Conservation (phyloP, 2,113 vertebrate genomes). For the Varanus komodoensis region DNA sequence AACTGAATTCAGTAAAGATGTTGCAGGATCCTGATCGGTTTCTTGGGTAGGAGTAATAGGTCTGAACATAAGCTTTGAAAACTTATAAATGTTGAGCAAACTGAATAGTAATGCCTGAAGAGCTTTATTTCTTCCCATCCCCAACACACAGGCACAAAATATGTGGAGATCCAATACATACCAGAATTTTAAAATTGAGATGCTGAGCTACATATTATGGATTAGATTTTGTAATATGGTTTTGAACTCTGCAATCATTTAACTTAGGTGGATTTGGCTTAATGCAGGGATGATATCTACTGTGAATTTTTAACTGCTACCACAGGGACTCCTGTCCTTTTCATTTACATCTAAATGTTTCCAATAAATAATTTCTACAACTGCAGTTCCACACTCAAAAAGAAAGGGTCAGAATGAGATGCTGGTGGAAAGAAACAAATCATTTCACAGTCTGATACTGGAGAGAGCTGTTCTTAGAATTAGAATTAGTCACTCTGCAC, state of each 20-base stretch:
- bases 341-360: neutral
- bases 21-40: neutral
- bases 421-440: neutral
- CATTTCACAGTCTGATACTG: neutral
- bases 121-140: neutral
- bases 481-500: neutral
- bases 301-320: neutral
- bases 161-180: neutral
- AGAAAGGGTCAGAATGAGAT: neutral
- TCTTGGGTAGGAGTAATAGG: neutral
- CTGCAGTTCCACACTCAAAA: conserved; percentile 24
- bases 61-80: neutral
- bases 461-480: neutral
- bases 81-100: neutral
- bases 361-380: conserved; percentile 12
- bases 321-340: neutral
- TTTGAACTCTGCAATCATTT: conserved; percentile 13
- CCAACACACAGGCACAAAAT: neutral
- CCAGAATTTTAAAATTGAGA: neutral
- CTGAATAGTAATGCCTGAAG: neutral
- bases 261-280: neutral
- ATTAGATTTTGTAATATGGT: neutral
- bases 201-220: neutral
- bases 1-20: neutral
- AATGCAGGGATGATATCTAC: fast-evolving